These are phyloP conservation scores for Gymnorhina tibicen DNA, from an alignment of 2,113 vertebrate species.

Conservation along the genomic window DNA sequence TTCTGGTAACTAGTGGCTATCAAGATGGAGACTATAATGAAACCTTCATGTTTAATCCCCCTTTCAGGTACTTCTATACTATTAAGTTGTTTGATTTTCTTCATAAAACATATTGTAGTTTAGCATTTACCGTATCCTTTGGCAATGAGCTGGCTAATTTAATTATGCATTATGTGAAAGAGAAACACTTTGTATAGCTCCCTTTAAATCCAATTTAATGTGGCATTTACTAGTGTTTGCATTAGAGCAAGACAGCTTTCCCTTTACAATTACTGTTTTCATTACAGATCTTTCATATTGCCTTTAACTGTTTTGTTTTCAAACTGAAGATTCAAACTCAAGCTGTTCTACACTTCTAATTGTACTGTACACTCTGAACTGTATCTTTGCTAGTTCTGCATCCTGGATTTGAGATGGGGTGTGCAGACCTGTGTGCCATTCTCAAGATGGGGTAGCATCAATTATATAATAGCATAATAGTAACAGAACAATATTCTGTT, in stretches of 20 bases:
- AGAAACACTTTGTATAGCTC: background rate
- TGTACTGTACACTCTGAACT: background rate
- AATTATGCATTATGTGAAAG: background rate
- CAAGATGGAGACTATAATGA: background rate
- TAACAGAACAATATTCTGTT: background rate
- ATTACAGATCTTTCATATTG: background rate
- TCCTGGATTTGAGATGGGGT: background rate
- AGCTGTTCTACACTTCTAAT: background rate
- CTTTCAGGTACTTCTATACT: background rate
- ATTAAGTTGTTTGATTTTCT: background rate
- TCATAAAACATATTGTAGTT: background rate
- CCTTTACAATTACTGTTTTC: background rate
- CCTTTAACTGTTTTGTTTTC: background rate
- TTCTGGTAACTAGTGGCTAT: background rate
- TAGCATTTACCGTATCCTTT: background rate
- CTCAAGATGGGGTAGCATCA: background rate
- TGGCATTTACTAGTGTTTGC: background rate
- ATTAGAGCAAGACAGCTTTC: background rate
- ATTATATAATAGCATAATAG: background rate
- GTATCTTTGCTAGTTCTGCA: background rate
- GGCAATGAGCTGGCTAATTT: background rate
- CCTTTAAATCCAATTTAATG: background rate
- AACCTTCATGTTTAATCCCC: background rate
- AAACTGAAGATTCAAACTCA: background rate
- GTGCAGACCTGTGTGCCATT: background rate